Base-by-base conservation (phyloP, 2,888 invertebrate genomes). In the Scaptomyza polygonia region DNA sequence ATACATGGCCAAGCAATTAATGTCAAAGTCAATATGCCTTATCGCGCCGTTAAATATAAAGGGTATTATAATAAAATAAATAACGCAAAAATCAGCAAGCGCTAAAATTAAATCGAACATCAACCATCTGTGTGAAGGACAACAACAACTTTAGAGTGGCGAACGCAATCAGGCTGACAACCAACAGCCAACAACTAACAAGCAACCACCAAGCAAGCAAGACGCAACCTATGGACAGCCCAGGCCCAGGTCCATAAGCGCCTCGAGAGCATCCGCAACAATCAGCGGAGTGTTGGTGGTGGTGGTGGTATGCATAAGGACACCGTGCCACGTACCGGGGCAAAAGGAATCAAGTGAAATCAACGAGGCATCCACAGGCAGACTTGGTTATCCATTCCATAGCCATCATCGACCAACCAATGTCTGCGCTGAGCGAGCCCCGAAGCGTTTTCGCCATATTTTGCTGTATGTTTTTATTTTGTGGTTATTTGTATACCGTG, bases 1-100 rank as follows among this genome's bases (percentile, higher is more conserved):
- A 70, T 70, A 61, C 67, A 61, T 47, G 65, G 63, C 68, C 75
- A 51, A 51, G 82, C 82, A 82, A 82, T 87, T 82, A 82, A 82
- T 82, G 85, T 82, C 82, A 81, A 81, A 87, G 82, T 81, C 82
- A 82, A 82, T 85, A 82, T 82, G 82, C 82, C 82, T 87, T 87
- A 82, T 87, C 82, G 82, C 59, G 67, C 76, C 76, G 82, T 82
- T 86, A 82, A 82, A 78, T 81, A 79, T 87, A 82, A 82, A 87
- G 82, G 87, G 82, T 87, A 82, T 82, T 85, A 85, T 72, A 87
- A 87, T 82, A 85, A 82, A 82, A 87, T 82, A 82, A 82, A 82
- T 82, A 82, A 85, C 76, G 87, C 87, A 81, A 84, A 82, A 82
- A 81, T 84, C 87, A 84, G 82, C 79, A 67, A 39, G 64, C 70